phyloP scores from a whole-genome alignment of 35 echinoderm and acorn worm genomes.

The Nesometra sesokonis region DNA sequence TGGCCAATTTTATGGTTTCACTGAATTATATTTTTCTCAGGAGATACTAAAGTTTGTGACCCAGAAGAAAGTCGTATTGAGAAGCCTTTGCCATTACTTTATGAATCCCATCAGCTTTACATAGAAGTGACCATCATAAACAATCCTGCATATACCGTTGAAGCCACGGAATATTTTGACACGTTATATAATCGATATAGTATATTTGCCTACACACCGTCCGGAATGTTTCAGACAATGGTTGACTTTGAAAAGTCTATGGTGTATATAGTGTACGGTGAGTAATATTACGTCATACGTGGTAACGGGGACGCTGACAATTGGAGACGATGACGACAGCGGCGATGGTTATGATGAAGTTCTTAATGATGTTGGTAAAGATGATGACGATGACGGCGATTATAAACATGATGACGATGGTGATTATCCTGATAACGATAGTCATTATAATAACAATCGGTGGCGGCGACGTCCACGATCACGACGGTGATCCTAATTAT shows the following conservation, averaged over 20 bases:
- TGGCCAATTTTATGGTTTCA: no score
- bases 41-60: background rate
- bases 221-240: background rate
- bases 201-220: background rate
- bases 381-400: no score
- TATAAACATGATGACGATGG: no score
- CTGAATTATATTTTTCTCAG: no score
- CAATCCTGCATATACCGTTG: background rate
- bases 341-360: no score
- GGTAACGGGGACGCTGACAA: no score
- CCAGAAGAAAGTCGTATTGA: background rate
- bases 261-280: background rate
- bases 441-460: no score
- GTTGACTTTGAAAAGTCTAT: background rate
- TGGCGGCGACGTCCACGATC: no score
- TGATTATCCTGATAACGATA: no score
- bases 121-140: background rate
- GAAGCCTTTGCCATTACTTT: background rate
- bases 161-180: background rate
- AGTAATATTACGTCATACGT: background rate
- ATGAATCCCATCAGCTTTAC: background rate
- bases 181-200: background rate
- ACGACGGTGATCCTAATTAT: no score
- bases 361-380: no score
- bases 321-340: no score